Evolutionary conservation across 2,797 vertebrate genomes (phyloP).

Genomic region (Orestias chungarensis): DNA sequence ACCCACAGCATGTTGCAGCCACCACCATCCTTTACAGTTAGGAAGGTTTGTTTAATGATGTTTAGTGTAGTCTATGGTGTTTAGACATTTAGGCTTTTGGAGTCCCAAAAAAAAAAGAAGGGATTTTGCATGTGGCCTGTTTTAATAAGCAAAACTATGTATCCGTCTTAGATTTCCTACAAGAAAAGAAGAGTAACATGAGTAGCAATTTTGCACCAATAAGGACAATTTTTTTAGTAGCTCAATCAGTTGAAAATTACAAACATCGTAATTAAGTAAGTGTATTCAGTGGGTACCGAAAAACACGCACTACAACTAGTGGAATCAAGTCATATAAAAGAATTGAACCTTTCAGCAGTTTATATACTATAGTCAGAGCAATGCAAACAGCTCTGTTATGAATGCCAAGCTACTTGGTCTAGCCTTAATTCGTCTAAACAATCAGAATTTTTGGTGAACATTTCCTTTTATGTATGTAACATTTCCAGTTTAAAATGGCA

Average conservation of each 20-base stretch:
- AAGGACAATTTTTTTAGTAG: not conserved
- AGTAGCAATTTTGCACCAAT: not conserved
- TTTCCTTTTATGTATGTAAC: not conserved
- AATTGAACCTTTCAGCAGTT: not conserved
- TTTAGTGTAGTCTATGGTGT: too few species aligned
- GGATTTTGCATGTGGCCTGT: not conserved
- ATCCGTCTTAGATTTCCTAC: not conserved
- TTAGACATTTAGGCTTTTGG: not conserved
- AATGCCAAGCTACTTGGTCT: not conserved
- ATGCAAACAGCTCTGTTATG: not conserved
- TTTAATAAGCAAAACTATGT: not conserved
- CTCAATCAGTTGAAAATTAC: not conserved
- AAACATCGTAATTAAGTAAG: not conserved
- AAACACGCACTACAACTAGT: not conserved
- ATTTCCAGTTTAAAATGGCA: not conserved
- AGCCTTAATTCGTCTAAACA: not conserved
- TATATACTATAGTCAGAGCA: not conserved
- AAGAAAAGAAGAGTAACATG: not conserved
- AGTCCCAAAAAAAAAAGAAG: not conserved
- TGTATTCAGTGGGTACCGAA: not conserved
- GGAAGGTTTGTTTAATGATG: too few species aligned
- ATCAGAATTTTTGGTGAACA: not conserved
- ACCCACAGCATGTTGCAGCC: too few species aligned
- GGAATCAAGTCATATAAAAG: not conserved
- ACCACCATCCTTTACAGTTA: too few species aligned